Evolutionary conservation across 1,140 invertebrate genomes (phyloP), one percentile per base, ranked within the genome.

Genomic region (Nasonia longicornis): DNA sequence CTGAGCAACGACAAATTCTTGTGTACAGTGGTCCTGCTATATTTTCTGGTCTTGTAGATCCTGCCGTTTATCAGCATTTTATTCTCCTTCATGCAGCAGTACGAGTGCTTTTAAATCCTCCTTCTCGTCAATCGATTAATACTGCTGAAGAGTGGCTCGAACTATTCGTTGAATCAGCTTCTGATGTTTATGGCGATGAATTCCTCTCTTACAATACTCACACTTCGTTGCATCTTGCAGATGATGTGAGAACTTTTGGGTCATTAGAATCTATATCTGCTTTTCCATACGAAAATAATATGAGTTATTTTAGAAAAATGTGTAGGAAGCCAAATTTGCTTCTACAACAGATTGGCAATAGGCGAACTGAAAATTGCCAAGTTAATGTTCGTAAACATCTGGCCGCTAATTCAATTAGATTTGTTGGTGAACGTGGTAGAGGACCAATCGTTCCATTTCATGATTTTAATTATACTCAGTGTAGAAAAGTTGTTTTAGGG

Each of bases 271-370:
- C 26, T 67, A 38, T 35, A 38, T 66, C 58, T 38, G 64, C 75
- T 16, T 77, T 77, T 66, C 31, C 31, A 4, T 77, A 38, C 26
- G 75, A 66, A 67, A 66, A 66, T 42, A 67, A 67, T 20, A 77
- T 77, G 64, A 38, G 6, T 48, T 75, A 75, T 26, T 84, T 78
- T 35, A 14, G 38, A 67, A 71, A 82, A 73, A 63, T 63, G n/a
- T 63, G 58, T 63, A 16, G n/a, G 16, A 63, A 63, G n/a, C 14
- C 14, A 16, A 63, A 63, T n/a, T 7, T 6, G 3, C 58, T 20
- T 63, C 14, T 63, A 20, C 3, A 63, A 7, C 58, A 63, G n/a
- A 63, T 63, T 63, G 14, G 2, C n/a, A 16, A n/a, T 63, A 63
- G 58, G 20, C 14, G 16, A 20, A 7, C 20, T 20, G 58, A 58